Base-by-base conservation (phyloP, 2,888 invertebrate genomes). In the Meganola albula region DNA sequence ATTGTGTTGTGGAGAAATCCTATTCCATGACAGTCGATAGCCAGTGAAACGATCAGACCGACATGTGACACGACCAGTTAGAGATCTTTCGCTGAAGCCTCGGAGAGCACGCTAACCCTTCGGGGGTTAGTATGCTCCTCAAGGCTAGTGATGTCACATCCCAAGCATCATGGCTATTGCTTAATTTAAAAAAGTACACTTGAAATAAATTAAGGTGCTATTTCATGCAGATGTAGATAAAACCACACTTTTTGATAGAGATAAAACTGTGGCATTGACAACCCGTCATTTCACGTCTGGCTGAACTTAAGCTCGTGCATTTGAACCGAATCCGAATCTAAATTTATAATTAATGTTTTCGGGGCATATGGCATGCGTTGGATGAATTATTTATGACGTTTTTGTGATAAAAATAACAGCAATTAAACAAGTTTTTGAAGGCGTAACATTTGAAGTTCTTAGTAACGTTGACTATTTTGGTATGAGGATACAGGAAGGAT, bases 361-460 rank as follows among this genome's bases (percentile, higher is more conserved):
- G 47, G 52, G 53, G 55, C 58, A 55, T 48, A 58, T 56, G 60
- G 53, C 47, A 51, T 49, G 48, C 47, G 54, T 47, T 48, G 44
- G 49, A 58, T 56, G 60, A 58, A 59, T 56, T 48, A 58, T 59
- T 56, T 58, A 56, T 44, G 42, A 38, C 32, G 37, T 48, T 43
- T 38, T 44, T 36, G 37, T 44, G 42, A 37, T 47, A 49, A 55
- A 53, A 49, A 53, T 49, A 55, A 53, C 53, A 44, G 37, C 44
- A 46, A 52, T 52, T 46, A 42, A 39, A 22, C 36, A 30, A 26
- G 36, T 25, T 37, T 28, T 46, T 10, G 27, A 29, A 24, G 42
- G 40, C 29, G 35, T 36, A n/a, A 20, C 20, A n/a, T 20, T 20
- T 20, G 20, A 10, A n/a, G n/a, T 16, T 20, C 11, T 11, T 3